phyloP scores from a whole-genome alignment of 2,888 invertebrate genomes.

The Zaprionus bogoriensis region DNA sequence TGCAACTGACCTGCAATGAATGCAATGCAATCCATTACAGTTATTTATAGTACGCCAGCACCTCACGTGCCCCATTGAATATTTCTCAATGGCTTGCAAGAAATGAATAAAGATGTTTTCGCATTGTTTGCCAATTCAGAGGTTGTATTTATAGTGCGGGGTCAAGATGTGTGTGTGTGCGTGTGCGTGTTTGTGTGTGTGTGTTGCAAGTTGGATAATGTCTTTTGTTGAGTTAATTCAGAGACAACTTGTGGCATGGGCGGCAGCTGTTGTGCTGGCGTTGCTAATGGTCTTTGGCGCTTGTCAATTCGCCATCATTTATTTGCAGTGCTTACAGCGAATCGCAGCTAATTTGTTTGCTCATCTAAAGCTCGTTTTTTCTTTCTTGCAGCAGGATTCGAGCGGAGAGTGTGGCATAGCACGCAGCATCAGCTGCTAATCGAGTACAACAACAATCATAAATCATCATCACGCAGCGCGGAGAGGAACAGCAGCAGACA shows the following conservation, averaged over 20 bases:
- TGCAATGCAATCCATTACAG: neutral
- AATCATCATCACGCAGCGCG: constrained; percentile 51
- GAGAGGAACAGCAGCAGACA: constrained; percentile 5
- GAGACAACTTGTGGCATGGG: neutral
- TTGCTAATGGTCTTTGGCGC: constrained; percentile 9
- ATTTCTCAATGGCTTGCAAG: constrained; percentile 19
- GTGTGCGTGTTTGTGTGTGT: no score
- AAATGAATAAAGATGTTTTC: constrained; percentile 15
- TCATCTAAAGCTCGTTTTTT: neutral
- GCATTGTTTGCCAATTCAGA: constrained; percentile 46
- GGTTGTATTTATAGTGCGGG: constrained; percentile 23
- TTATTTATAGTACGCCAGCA: neutral
- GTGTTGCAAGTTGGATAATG: no score
- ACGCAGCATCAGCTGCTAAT: constrained; percentile 55
- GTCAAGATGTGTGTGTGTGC: no score
- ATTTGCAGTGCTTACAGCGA: constrained; percentile 15
- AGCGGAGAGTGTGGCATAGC: constrained; percentile 19
- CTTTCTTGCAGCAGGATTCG: constrained; percentile 20
- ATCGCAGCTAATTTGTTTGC: constrained; percentile 28
- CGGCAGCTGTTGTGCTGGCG: no score
- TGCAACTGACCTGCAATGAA: constrained; percentile 10
- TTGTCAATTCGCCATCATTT: constrained; percentile 44
- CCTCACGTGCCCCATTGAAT: neutral
- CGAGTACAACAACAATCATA: constrained; percentile 51
- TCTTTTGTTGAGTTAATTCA: constrained; percentile 8